Conservation (phyloP, 2,113 vertebrate species). For the Chaetorhynchus papuensis region DNA sequence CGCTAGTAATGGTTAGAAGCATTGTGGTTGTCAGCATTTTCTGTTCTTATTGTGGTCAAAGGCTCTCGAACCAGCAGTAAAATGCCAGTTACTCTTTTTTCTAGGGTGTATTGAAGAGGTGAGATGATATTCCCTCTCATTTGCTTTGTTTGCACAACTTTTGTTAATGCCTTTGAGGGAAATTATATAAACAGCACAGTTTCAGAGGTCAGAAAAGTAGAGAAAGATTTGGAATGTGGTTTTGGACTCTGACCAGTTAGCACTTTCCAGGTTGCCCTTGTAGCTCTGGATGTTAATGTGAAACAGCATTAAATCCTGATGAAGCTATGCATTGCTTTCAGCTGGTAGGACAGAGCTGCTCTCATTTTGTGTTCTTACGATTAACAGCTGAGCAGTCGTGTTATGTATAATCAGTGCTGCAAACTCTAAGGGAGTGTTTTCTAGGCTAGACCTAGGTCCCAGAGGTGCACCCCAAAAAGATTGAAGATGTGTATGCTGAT, state of each 20-base stretch:
- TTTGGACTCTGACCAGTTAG: not conserved
- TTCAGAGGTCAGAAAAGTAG: not conserved
- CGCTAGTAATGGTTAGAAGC: not conserved
- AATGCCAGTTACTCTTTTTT: not conserved
- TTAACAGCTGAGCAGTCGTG: not conserved
- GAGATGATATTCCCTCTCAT: not conserved
- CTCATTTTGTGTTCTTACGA: accelerated
- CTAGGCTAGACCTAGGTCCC: accelerated
- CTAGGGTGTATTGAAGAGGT: not conserved
- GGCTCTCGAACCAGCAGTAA: not conserved
- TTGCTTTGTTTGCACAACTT: not conserved
- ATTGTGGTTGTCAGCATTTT: not conserved
- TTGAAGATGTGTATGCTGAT: not conserved
- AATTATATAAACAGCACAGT: not conserved
- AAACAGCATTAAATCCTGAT: not conserved
- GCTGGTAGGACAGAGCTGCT: not conserved
- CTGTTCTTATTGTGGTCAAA: not conserved
- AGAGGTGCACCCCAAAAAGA: not conserved
- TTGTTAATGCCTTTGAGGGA: not conserved
- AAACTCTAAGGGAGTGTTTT: not conserved
- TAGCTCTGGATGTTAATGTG: not conserved
- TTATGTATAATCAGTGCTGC: accelerated
- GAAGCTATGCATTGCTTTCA: not conserved
- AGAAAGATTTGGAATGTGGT: not conserved
- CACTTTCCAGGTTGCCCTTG: not conserved